phyloP scores from a whole-genome alignment of 2,113 vertebrate genomes.

The Ascaphus truei region DNA sequence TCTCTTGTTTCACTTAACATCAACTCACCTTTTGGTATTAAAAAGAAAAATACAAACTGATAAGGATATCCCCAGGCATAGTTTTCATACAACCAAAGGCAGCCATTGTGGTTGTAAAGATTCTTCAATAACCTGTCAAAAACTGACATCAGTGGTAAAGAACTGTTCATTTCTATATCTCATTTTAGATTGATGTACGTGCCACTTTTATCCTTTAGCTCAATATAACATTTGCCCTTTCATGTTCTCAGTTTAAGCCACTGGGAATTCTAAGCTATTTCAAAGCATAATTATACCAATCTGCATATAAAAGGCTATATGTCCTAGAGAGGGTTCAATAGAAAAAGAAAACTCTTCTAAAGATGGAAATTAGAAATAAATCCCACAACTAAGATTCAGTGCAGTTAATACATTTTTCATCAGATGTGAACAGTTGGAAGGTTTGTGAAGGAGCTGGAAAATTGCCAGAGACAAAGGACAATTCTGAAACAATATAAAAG shows the following conservation, averaged over 20 bases:
- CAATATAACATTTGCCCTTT: slow-evolving; percentile 65
- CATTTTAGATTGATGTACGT: slow-evolving; percentile 54
- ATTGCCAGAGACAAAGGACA: slow-evolving; percentile 46
- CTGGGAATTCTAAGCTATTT: slow-evolving; percentile 68
- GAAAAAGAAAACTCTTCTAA: slow-evolving; percentile 52
- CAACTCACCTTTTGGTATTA: slow-evolving; percentile 57
- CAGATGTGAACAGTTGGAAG: slow-evolving; percentile 47
- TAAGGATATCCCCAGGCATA: slow-evolving; percentile 51
- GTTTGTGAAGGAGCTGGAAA: slow-evolving; percentile 45
- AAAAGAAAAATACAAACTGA: slow-evolving; percentile 48
- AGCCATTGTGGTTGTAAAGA: slow-evolving; percentile 43
- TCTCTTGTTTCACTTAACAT: slow-evolving; percentile 58
- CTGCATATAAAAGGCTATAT: slow-evolving; percentile 70
- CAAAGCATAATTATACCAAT: slow-evolving; percentile 72
- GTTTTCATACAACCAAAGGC: slow-evolving; percentile 26
- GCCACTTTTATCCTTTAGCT: slow-evolving; percentile 59
- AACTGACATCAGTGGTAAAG: slow-evolving; percentile 45
- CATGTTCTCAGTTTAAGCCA: slow-evolving; percentile 63
- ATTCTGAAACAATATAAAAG: slow-evolving; percentile 32
- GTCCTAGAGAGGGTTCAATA: slow-evolving; percentile 54
- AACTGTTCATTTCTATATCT: slow-evolving; percentile 52
- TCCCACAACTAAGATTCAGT: slow-evolving; percentile 58
- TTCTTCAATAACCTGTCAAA: slow-evolving; percentile 58
- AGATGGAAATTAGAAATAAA: slow-evolving; percentile 65
- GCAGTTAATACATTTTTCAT: slow-evolving; percentile 59